Base-by-base conservation (phyloP, 2,797 vertebrate species). In the Fundulus diaphanus region DNA sequence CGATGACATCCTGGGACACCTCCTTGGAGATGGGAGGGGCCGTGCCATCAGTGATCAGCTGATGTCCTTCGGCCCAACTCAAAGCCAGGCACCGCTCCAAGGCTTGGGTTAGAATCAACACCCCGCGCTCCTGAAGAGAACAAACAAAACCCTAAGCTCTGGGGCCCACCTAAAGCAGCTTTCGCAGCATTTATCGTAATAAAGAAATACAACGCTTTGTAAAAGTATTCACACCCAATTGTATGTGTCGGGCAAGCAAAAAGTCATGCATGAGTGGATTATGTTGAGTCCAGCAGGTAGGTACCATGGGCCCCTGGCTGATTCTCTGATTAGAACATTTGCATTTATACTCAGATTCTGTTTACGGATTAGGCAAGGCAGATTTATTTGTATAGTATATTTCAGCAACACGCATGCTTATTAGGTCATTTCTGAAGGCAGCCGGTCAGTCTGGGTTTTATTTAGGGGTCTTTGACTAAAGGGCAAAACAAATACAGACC, bases 11-110 rank as follows among this genome's bases (percentile, higher is more conserved):
- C 79, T 94, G 92, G 59, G 88, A 90, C 6, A 70, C 85, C 24
- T 93, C 91, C 73, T 76, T 89, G 51, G 87, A 85, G 44, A 95
- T 33, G 11, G 92, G 87, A 7, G 83, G 70, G 2, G 82, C 74
- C 65, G 71, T 72, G 0, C 33, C 49, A 56, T 92, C 81, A 1
- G 69, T 71, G 13, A 93, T 77, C 42, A 92, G 91, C 72, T 94
- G 90, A 16, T 89, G 83, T 2, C 70, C 77, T 7, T 93, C 90
- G 0, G 79, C 80, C 91, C 90, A 92, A 70, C 78, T 87, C 76
- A 92, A 87, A 3, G 77, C 84, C 72, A 96, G 82, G 59, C 91
- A 91, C 71, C 85, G 90, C 73, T 95, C 93, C 22, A 95, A 90
- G 7, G 88, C 85, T 44, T 85, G 82, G 9, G 90, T 93, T 44